These are phyloP conservation scores for Coboldia fuscipes DNA, from an alignment of 1,140 invertebrate genomes.

Conservation along the genomic window DNA sequence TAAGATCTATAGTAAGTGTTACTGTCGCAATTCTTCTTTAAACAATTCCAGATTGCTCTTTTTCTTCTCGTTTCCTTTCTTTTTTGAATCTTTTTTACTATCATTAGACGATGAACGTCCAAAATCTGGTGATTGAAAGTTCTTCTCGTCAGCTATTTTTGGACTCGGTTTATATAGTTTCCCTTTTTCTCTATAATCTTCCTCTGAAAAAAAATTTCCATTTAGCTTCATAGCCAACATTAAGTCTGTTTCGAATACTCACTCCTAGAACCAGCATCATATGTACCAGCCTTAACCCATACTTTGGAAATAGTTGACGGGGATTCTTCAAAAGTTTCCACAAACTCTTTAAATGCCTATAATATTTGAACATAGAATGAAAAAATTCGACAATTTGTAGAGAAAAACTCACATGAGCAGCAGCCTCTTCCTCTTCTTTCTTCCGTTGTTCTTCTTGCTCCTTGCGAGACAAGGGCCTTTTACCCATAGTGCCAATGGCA, in stretches of 20 bases:
- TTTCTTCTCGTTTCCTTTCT: constrained; percentile 67
- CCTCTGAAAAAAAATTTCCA: constrained; percentile 24
- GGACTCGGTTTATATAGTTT: constrained; percentile 87
- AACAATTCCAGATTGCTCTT: constrained; percentile 95
- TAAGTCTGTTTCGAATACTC: constrained; percentile 15
- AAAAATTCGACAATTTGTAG: neutral
- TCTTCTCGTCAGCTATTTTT: constrained; percentile 33
- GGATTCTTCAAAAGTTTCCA: constrained; percentile 86
- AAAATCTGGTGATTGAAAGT: constrained; percentile 50
- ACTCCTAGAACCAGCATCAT: constrained; percentile 85
- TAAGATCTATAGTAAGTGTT: constrained; percentile 3
- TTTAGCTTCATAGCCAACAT: neutral
- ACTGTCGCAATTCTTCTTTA: constrained; percentile 85
- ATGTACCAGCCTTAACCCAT: constrained; percentile 92
- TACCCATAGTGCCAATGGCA: constrained; percentile 63
- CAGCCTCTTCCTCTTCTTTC: constrained; percentile 73
- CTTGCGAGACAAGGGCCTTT: constrained; percentile 57
- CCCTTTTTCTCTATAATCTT: constrained; percentile 73
- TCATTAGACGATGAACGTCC: constrained; percentile 29
- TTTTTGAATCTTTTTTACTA: constrained; percentile 36
- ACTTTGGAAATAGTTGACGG: constrained; percentile 56
- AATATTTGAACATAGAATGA: constrained; percentile 7
- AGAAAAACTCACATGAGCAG: constrained; percentile 30
- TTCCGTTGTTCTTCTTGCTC: constrained; percentile 73
- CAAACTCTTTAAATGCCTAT: constrained; percentile 89